phyloP scores from a whole-genome alignment of 2,797 vertebrate species.

The Neostethus bicornis region DNA sequence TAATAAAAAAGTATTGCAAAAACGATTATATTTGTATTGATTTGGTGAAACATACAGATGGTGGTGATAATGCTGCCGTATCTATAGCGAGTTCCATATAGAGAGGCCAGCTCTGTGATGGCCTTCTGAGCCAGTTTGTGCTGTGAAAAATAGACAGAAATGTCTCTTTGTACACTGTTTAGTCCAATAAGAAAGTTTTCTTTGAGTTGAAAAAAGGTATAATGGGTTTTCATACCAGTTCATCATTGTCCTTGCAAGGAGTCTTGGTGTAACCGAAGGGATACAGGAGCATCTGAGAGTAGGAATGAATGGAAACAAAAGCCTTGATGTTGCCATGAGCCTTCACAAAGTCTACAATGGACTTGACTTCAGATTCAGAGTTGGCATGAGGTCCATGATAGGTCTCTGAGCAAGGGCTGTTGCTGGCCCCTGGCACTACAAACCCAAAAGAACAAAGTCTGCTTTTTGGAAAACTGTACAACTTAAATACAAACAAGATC shows the following conservation, averaged over 20 bases:
- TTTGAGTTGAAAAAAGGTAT: background rate
- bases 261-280: slow-evolving; percentile 87
- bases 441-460: slow-evolving; percentile 4
- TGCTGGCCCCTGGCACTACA: slow-evolving; percentile 84
- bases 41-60: slow-evolving; percentile 87
- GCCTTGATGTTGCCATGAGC: slow-evolving; percentile 88
- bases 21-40: too few relatives aligned
- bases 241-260: slow-evolving; percentile 64
- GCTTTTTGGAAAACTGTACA: background rate
- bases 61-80: slow-evolving; percentile 90
- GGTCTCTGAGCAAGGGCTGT: slow-evolving; percentile 83
- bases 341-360: slow-evolving; percentile 92
- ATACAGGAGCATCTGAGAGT: slow-evolving; percentile 94
- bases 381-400: slow-evolving; percentile 84
- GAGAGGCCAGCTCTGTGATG: slow-evolving; percentile 79
- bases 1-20: too few relatives aligned
- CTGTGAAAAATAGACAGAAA: slow-evolving; percentile 62
- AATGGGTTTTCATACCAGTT: slow-evolving; percentile 81
- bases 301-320: slow-evolving; percentile 94
- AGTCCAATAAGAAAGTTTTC: background rate
- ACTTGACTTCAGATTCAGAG: slow-evolving; percentile 90
- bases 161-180: background rate
- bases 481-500: background rate
- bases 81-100: slow-evolving; percentile 84
- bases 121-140: slow-evolving; percentile 81